Evolutionary conservation across 2,797 vertebrate genomes (phyloP).

Genomic region (Muscicapa striata): DNA sequence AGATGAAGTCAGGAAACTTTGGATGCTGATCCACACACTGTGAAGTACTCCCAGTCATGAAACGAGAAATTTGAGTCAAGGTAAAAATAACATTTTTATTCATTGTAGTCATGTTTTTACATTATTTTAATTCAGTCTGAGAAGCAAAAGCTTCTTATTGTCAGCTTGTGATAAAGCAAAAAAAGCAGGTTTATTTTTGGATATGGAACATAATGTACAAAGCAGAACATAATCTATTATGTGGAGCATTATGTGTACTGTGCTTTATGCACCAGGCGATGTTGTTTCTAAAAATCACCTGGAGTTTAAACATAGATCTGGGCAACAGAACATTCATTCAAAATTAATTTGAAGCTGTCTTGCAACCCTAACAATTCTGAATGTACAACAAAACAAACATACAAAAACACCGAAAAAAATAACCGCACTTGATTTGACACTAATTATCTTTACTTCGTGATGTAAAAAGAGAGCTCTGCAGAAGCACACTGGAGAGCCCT

Average conservation of each 20-base stretch:
- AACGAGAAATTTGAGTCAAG: background rate
- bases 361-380: background rate
- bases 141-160: background rate
- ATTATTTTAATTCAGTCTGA: background rate
- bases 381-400: background rate
- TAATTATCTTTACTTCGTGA: background rate
- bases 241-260: background rate
- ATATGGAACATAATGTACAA: background rate
- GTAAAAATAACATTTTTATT: background rate
- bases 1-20: background rate
- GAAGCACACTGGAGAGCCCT: accelerated
- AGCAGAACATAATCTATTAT: background rate
- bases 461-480: background rate
- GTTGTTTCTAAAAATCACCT: background rate
- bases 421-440: background rate
- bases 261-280: background rate
- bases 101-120: background rate
- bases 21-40: background rate
- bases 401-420: background rate
- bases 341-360: background rate
- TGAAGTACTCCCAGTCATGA: background rate
- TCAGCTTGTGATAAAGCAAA: background rate
- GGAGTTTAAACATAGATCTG: background rate
- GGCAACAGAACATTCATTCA: background rate
- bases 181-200: background rate